A percentile compares a stretch with the other conserved stretches of the same genome.
phyloP scores from a whole-genome alignment of 2,888 invertebrate species.

The Erynnis tages region DNA sequence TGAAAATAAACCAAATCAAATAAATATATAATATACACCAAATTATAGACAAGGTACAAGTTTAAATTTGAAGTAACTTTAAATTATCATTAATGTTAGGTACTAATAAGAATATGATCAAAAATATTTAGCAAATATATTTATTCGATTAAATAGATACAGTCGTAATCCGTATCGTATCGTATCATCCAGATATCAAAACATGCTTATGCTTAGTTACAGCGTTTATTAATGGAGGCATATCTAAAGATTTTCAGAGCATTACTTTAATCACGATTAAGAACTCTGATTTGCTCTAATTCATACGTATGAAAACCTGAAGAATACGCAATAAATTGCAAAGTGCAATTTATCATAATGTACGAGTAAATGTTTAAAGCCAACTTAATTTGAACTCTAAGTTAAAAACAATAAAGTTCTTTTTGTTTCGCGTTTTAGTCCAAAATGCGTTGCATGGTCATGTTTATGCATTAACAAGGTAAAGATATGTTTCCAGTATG shows the following conservation, averaged over 20 bases:
- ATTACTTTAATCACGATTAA: slow-evolving; percentile 13
- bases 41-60: too few species aligned
- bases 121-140: too few species aligned
- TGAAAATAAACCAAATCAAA: too few species aligned
- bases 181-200: too few species aligned
- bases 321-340: slow-evolving; percentile 8
- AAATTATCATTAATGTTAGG: too few species aligned
- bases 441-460: slow-evolving; percentile 1
- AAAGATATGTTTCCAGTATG: slow-evolving; percentile 3
- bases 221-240: slow-evolving; percentile 5
- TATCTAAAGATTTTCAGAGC: slow-evolving; percentile 22
- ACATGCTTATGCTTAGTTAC: not conserved
- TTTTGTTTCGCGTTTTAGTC: not conserved
- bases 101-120: too few species aligned
- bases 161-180: not conserved
- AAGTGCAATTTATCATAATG: slow-evolving; percentile 6
- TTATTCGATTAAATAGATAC: not conserved
- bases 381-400: not conserved
- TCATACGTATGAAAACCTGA: slow-evolving; percentile 4
- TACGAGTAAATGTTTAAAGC: not conserved
- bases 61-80: too few species aligned
- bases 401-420: not conserved
- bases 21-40: too few species aligned
- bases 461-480: slow-evolving; percentile 7
- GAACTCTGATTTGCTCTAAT: slow-evolving; percentile 20